Conservation (phyloP, 2,888 invertebrate genomes). For the Diarsia rubi region DNA sequence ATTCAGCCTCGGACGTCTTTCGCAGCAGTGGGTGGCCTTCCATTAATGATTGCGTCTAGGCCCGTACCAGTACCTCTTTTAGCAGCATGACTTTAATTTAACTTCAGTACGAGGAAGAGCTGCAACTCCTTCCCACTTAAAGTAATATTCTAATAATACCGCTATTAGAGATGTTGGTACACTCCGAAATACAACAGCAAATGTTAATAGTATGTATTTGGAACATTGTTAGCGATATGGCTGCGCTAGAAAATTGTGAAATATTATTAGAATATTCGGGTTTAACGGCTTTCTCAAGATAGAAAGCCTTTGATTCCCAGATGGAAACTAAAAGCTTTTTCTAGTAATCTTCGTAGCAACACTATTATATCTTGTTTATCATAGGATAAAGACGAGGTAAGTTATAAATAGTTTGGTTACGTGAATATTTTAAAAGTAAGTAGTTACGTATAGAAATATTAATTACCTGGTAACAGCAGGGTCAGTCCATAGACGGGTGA, state of each 20-base stretch:
- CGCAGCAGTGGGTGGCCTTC: too few species aligned
- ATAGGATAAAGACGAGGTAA: not conserved
- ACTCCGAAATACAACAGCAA: not conserved
- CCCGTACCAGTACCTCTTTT: not conserved
- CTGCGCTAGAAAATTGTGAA: not conserved
- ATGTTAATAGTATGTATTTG: not conserved
- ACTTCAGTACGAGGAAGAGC: not conserved
- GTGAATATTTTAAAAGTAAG: not conserved
- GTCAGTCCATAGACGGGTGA: constrained; percentile 31
- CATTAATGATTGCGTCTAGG: not conserved
- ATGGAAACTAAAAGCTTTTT: constrained; percentile 18
- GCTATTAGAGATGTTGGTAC: not conserved
- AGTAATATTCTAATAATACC: not conserved
- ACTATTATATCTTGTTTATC: not conserved
- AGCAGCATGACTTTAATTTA: not conserved
- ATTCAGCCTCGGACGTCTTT: too few species aligned
- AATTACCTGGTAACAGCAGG: constrained; percentile 40
- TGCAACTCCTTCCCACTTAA: not conserved
- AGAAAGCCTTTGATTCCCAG: constrained; percentile 1
- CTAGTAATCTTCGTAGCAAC: not conserved
- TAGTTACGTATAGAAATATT: not conserved
- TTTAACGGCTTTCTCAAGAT: not conserved
- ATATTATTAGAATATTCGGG: not conserved
- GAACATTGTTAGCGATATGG: not conserved
- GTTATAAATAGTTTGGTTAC: not conserved